Evolutionary conservation across 2,797 vertebrate species (phyloP), one percentile per base, ranked within the genome.

Genomic region (Falco concolor): DNA sequence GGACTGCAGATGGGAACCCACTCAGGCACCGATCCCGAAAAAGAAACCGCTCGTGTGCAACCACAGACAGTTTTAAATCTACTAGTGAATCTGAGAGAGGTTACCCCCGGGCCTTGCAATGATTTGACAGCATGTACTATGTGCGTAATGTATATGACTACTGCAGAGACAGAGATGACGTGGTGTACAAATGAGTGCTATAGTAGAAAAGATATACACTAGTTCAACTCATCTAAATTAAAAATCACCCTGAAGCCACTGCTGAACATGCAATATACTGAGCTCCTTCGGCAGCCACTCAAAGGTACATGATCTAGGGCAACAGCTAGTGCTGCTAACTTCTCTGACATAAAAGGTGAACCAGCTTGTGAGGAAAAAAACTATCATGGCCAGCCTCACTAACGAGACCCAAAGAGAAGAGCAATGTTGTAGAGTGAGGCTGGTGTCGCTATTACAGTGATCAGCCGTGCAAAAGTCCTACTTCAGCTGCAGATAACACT

Each of bases 131-230:
- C 78, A 10, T 92, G 91, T 87, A 60, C 61, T 24, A 27, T 32
- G 54, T 93, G 72, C 82, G 92, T 93, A 95, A 95, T 83, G 30
- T 17, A 95, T 84, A 59, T 34, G 54, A 84, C 56, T 25, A 52
- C 63, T 23, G 0, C 2, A 77, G 60, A 50, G 38, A 44, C 54
- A 23, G 52, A 42, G 67, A 90, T 21, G 52, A 56, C 67, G 75
- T 17, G 1, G 75, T 80, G 76, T 16, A 91, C 60, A 96, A 82
- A 89, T 20, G 28, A 87, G 47, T 28, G 30, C 56, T 67, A 60
- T 40, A 67, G 19, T 44, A 75, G 63, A 87, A 85, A 87, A 82
- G 60, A 69, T 36, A 78, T 3, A 27, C 60, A 50, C 42, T 52
- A 9, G 19, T 76, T 84, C 0, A 0, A 44, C 42, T 59, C 0